phyloP scores from a whole-genome alignment of 64 coral and sea anemone species.

The Anthopleura sola region DNA sequence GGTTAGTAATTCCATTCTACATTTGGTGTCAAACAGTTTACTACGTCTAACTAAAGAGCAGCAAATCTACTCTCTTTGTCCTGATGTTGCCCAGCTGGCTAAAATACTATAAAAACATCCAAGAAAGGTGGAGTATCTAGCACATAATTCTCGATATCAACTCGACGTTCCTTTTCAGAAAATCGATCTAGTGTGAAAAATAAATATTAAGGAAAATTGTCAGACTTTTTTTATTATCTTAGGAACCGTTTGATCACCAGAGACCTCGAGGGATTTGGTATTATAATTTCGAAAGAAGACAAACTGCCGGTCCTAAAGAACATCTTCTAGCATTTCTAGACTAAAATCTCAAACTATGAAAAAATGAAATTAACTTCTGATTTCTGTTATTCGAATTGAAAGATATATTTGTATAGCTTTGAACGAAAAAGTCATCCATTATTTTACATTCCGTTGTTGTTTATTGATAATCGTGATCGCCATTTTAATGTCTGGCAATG shows the following conservation, averaged over 20 bases:
- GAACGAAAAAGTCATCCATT: not conserved
- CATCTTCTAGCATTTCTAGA: not conserved
- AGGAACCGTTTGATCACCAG: not conserved
- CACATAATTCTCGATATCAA: not conserved
- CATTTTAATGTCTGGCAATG: slow-evolving; percentile 15
- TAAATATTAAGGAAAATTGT: not conserved
- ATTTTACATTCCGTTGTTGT: slow-evolving; percentile 2
- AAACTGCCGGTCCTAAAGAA: not conserved
- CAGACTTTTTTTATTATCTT: not conserved
- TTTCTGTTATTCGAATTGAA: not conserved
- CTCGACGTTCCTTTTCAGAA: not conserved
- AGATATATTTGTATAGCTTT: not conserved
- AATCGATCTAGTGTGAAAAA: no score
- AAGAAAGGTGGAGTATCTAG: not conserved
- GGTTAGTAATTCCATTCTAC: not conserved
- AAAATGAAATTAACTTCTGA: not conserved
- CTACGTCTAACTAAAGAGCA: not conserved
- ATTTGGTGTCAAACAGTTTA: not conserved
- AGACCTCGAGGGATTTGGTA: not conserved
- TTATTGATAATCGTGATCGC: slow-evolving; percentile 15
- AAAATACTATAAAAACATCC: slow-evolving; percentile 2
- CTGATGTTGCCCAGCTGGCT: not conserved
- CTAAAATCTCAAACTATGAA: not conserved
- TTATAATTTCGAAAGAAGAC: not conserved
- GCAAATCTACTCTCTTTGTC: not conserved